Conservation (phyloP, 1,140 invertebrate species). For the Drosophila seguyi region DNA sequence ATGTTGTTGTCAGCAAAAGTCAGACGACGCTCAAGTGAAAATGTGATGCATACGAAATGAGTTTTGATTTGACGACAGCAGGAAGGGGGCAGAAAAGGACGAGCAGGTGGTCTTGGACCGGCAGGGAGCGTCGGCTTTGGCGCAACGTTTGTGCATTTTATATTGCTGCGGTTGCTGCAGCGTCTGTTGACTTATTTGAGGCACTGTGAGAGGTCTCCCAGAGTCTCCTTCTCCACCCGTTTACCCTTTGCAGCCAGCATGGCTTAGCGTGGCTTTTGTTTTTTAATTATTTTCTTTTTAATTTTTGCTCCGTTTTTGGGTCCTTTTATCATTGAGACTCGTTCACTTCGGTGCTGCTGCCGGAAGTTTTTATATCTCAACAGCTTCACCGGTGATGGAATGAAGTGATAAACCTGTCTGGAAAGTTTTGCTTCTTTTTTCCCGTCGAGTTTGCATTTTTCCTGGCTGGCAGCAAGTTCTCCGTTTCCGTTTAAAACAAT, state of each 20-base stretch:
- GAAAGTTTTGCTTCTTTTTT: conserved; percentile 67
- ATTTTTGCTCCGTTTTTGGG: conserved; percentile 21
- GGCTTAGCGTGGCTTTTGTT: conserved; percentile 55
- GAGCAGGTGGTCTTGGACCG: conserved; percentile 22
- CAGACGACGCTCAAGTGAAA: conserved; percentile 62
- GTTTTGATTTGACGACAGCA: conserved; percentile 75
- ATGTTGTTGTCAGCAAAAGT: conserved; percentile 46
- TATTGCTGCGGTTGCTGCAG: conserved; percentile 58
- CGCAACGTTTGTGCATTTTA: conserved; percentile 78
- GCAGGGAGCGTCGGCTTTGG: conserved; percentile 11
- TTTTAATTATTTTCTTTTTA: conserved; percentile 74
- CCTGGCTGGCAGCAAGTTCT: conserved; percentile 33
- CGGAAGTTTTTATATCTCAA: conserved; percentile 55
- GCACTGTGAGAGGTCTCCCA: conserved; percentile 41
- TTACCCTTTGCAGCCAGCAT: conserved; percentile 11
- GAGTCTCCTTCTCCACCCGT: neutral
- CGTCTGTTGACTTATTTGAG: conserved; percentile 76
- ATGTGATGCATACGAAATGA: conserved; percentile 83
- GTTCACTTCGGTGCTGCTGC: conserved; percentile 40
- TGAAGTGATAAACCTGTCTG: conserved; percentile 82
- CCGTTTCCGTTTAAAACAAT: conserved; percentile 26
- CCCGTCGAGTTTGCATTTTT: conserved; percentile 59
- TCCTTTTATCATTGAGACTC: conserved; percentile 58
- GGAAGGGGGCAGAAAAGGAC: conserved; percentile 9
- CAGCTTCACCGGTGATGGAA: conserved; percentile 64